Evolutionary conservation across 1,140 invertebrate genomes (phyloP).

Genomic region (Drosophila prosaltans): DNA sequence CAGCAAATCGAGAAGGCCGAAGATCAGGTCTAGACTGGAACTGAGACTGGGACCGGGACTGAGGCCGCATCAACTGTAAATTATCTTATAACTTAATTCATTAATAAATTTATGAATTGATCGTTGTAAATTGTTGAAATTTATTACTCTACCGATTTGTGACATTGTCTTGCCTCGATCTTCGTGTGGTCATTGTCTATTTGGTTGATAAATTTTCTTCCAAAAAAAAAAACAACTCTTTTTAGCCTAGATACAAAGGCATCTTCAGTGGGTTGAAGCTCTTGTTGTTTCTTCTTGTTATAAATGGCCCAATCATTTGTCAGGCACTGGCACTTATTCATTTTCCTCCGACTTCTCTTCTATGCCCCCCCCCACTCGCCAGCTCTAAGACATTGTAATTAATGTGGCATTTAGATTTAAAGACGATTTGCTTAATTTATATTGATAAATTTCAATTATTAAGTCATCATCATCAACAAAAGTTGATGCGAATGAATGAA

Average conservation of each 20-base stretch:
- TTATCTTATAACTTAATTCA: constrained; percentile 83
- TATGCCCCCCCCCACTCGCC: not conserved
- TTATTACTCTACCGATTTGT: constrained; percentile 60
- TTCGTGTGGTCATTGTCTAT: constrained; percentile 45
- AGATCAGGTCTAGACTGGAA: constrained; percentile 10
- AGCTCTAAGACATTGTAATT: constrained; percentile 60
- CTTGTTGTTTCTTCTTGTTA: constrained; percentile 20
- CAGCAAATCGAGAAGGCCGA: constrained; percentile 11
- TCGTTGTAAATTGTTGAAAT: constrained; percentile 79
- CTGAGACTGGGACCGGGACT: not conserved
- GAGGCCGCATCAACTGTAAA: constrained; percentile 60
- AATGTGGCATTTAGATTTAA: constrained; percentile 68
- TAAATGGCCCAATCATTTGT: constrained; percentile 47
- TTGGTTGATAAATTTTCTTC: constrained; percentile 39
- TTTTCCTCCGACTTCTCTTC: not conserved
- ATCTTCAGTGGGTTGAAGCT: constrained; percentile 4
- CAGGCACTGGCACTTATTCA: constrained; percentile 36
- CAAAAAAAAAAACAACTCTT: not conserved
- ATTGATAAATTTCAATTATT: constrained; percentile 77
- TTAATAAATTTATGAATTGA: constrained; percentile 82
- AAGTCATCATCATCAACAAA: constrained; percentile 56
- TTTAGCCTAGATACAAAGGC: constrained; percentile 13
- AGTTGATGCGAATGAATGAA: constrained; percentile 17
- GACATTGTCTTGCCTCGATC: constrained; percentile 44
- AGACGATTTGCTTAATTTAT: constrained; percentile 69